phyloP scores from a whole-genome alignment of 2,888 invertebrate species.

The Erannis defoliaria region DNA sequence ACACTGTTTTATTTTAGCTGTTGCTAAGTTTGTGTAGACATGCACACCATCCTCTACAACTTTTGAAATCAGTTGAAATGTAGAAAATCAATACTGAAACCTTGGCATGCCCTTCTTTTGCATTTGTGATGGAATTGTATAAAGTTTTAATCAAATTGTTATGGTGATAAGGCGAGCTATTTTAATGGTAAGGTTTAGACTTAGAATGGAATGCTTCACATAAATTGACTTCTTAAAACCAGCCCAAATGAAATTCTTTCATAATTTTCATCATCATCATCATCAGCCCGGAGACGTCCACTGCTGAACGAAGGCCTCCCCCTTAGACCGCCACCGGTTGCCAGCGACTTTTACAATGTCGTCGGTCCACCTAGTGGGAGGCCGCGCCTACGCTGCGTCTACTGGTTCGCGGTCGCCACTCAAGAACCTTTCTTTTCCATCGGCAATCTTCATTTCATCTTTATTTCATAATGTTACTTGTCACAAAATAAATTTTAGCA shows the following conservation, averaged over 20 bases:
- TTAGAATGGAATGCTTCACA: neutral
- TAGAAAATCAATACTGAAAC: constrained; percentile 23
- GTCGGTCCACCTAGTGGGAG: no score
- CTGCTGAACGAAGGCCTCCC: no score
- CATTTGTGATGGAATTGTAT: constrained; percentile 1
- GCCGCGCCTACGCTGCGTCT: no score
- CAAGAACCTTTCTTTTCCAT: no score
- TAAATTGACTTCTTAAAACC: neutral
- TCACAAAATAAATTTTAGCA: neutral
- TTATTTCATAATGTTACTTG: neutral
- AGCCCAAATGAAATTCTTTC: neutral
- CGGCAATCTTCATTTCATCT: no score
- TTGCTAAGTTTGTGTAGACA: constrained; percentile 8
- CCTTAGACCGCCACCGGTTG: no score
- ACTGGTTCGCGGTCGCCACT: no score
- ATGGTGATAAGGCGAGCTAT: constrained; percentile 10
- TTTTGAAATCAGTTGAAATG: constrained; percentile 12
- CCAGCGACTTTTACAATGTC: no score
- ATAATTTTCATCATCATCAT: no score
- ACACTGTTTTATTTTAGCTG: constrained; percentile 5
- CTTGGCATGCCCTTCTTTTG: constrained; percentile 14
- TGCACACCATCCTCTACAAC: constrained; percentile 8
- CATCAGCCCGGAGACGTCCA: no score
- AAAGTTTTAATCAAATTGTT: constrained; percentile 9
- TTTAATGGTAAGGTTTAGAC: constrained; percentile 6